Conservation (phyloP, 2,888 invertebrate species). For the Villa cingulata region DNA sequence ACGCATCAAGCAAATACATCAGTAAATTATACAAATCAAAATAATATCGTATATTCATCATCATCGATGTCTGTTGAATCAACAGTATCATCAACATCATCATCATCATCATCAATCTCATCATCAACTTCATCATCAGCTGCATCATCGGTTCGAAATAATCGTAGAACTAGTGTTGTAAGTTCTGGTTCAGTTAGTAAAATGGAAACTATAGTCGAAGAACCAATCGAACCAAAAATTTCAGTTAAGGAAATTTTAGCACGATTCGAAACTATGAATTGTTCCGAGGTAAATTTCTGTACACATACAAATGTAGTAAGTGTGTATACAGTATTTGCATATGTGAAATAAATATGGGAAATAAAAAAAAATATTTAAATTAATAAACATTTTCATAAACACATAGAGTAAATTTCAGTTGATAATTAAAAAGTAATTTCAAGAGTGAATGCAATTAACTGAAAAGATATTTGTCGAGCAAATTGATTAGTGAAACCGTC, state of each 20-base stretch:
- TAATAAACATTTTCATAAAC: no score
- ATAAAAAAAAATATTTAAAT: no score
- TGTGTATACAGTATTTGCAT: no score
- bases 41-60: slow-evolving; percentile 12
- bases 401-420: no score
- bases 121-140: slow-evolving; percentile 5
- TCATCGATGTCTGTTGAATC: slow-evolving; percentile 1
- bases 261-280: slow-evolving; percentile 57
- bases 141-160: slow-evolving; percentile 12
- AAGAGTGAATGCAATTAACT: no score
- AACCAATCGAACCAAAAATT: slow-evolving; percentile 62
- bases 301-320: background rate
- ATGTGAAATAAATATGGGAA: no score
- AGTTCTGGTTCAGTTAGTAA: slow-evolving; percentile 44
- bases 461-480: no score
- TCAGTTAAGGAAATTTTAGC: slow-evolving; percentile 72
- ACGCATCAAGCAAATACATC: background rate
- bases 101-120: background rate
- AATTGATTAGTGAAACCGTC: no score
- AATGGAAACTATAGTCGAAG: slow-evolving; percentile 75
- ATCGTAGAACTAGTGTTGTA: slow-evolving; percentile 32
- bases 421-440: no score
- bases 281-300: slow-evolving; percentile 26
- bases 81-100: slow-evolving; percentile 2
- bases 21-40: background rate